Evolutionary conservation across 2,797 vertebrate genomes (phyloP).

Genomic region (Chelidonichthys spinosus): DNA sequence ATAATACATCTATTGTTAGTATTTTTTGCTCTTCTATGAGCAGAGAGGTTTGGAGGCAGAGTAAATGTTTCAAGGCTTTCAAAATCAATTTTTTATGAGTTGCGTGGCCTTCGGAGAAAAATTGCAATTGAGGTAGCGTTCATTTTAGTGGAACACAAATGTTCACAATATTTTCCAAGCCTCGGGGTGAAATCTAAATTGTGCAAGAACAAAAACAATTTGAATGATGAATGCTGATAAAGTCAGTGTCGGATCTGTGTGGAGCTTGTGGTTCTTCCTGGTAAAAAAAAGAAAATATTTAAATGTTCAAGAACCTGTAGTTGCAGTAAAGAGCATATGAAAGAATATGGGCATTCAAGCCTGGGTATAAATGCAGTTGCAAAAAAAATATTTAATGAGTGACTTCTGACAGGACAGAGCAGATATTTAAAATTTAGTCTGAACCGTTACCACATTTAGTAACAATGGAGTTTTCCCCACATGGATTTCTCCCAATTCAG

Average conservation of each 20-base stretch:
- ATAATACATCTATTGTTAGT: conserved; percentile 74
- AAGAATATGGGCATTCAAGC: not conserved
- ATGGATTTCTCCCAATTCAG: not conserved
- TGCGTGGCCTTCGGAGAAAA: conserved; percentile 67
- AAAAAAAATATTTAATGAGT: not conserved
- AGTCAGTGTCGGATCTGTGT: conserved; percentile 14
- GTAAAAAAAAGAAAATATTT: not conserved
- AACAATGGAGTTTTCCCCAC: not conserved
- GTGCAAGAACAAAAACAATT: conserved; percentile 24
- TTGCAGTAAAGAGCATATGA: not conserved
- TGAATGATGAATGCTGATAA: conserved; percentile 28
- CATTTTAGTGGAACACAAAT: conserved; percentile 64
- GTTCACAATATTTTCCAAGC: conserved; percentile 58
- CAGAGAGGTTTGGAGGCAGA: conserved; percentile 53
- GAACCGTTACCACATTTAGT: not conserved
- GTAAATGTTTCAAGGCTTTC: conserved; percentile 71
- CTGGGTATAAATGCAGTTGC: not conserved
- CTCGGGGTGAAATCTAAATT: conserved; percentile 36
- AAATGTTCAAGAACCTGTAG: not conserved
- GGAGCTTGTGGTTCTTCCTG: conserved; percentile 2
- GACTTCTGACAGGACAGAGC: not conserved
- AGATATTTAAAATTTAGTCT: not conserved
- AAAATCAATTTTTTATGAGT: conserved; percentile 73
- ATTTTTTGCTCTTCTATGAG: conserved; percentile 44
- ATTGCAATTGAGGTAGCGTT: conserved; percentile 49